Evolutionary conservation across 2,888 invertebrate species (phyloP).

Genomic region (Leptopterna dolabrata): DNA sequence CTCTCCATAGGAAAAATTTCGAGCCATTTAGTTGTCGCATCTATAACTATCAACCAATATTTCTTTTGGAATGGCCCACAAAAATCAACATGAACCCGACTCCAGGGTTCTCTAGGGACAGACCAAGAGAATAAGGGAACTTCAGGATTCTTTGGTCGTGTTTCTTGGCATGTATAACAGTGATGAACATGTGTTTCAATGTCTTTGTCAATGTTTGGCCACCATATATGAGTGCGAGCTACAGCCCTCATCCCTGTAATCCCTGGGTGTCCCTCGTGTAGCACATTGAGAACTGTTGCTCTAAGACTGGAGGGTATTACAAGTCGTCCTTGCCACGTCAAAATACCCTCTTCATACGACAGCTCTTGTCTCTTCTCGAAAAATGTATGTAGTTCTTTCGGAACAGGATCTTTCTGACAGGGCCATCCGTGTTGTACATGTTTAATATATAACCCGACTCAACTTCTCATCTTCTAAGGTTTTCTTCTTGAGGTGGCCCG

Average conservation of each 20-base stretch:
- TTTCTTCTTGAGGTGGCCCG: too few species aligned
- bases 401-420: background rate
- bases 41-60: slow-evolving; percentile 61
- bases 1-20: too few species aligned
- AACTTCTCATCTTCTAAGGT: too few species aligned
- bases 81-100: slow-evolving; percentile 61
- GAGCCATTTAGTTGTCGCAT: too few species aligned
- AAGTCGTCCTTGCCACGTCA: background rate
- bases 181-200: background rate
- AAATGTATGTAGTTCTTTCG: background rate
- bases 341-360: background rate
- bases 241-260: too few species aligned
- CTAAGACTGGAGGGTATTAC: background rate
- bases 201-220: slow-evolving; percentile 8
- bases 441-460: background rate
- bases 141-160: slow-evolving; percentile 57
- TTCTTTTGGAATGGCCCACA: too few species aligned
- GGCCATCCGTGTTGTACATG: background rate
- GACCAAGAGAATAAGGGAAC: slow-evolving; percentile 60
- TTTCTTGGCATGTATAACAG: slow-evolving; percentile 52
- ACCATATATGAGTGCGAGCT: too few species aligned
- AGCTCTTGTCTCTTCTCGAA: background rate
- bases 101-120: slow-evolving; percentile 60
- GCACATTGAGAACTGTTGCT: too few species aligned
- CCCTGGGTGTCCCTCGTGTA: too few species aligned